Conservation (phyloP, 1,140 invertebrate genomes). For the Drosophila mojavensis region DNA sequence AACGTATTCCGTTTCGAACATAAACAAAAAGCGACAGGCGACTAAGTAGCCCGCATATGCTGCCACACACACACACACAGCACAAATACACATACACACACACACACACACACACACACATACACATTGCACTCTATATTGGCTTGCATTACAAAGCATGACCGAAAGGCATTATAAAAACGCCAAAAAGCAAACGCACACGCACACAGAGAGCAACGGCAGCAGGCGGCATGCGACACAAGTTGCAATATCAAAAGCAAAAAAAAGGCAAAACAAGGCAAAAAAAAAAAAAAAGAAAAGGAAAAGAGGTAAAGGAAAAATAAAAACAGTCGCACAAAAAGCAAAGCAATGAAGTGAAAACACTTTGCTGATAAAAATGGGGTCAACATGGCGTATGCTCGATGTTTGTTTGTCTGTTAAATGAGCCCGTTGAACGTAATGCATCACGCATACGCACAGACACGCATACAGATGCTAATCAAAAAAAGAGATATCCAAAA, state of each 20-base stretch:
- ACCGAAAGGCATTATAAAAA: slow-evolving; percentile 57
- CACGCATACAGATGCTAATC: slow-evolving; percentile 58
- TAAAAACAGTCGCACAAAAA: slow-evolving; percentile 11
- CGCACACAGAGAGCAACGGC: slow-evolving; percentile 12
- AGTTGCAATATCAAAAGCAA: slow-evolving; percentile 24
- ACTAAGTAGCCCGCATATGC: slow-evolving; percentile 34
- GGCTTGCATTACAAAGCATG: slow-evolving; percentile 48
- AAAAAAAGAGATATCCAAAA: slow-evolving; percentile 54
- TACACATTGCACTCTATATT: slow-evolving; percentile 16
- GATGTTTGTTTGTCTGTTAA: slow-evolving; percentile 43
- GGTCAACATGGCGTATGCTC: slow-evolving; percentile 50
- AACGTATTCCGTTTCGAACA: slow-evolving; percentile 52
- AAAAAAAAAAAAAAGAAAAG: slow-evolving; percentile 7
- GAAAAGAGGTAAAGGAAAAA: slow-evolving; percentile 3
- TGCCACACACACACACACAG: slow-evolving; percentile 13
- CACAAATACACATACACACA: slow-evolving; percentile 4
- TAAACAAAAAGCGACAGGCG: slow-evolving; percentile 52
- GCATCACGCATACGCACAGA: slow-evolving; percentile 24
- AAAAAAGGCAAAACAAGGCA: slow-evolving; percentile 2
- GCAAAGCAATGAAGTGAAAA: slow-evolving; percentile 30
- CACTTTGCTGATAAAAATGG: slow-evolving; percentile 37
- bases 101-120: slow-evolving; percentile 10
- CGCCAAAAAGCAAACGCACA: slow-evolving; percentile 35
- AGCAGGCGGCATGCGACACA: slow-evolving; percentile 52
- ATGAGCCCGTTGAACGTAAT: slow-evolving; percentile 39